Percentiles rank a stretch among this genome's conserved stretches.
Evolutionary conservation across 2,797 vertebrate species (phyloP).

Genomic region (Danio choprae): DNA sequence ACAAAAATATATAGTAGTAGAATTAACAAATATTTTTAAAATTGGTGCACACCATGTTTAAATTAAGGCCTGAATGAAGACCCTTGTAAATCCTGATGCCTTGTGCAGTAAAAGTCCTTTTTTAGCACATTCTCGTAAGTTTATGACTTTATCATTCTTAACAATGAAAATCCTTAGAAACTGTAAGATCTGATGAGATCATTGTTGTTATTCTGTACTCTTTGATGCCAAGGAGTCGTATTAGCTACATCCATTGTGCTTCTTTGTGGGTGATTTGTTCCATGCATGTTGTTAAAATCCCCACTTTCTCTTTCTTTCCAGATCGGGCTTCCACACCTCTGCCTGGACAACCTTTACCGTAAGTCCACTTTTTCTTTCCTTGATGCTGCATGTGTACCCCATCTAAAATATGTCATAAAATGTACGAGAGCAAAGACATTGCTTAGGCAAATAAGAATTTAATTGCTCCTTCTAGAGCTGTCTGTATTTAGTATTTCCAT

Average conservation of each 20-base stretch:
- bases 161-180: conserved; percentile 6
- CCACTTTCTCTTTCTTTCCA: conserved; percentile 73
- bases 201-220: conserved; percentile 16
- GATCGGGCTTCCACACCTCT: conserved; percentile 92
- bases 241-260: conserved; percentile 62
- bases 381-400: conserved; percentile 26
- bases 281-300: conserved; percentile 67
- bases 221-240: conserved; percentile 51
- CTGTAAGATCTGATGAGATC: conserved; percentile 39
- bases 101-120: background rate
- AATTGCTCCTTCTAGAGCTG: conserved; percentile 35
- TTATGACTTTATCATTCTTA: background rate
- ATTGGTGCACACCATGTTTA: background rate
- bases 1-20: background rate
- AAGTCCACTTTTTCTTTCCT: conserved; percentile 77
- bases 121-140: background rate
- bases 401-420: conserved; percentile 41
- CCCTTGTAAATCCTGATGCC: background rate
- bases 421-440: conserved; percentile 1
- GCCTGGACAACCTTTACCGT: conserved; percentile 88
- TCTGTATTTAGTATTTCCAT: background rate
- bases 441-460: conserved; percentile 31
- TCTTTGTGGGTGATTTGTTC: conserved; percentile 72
- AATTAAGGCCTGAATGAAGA: background rate
- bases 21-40: background rate